phyloP scores from a whole-genome alignment of 2,797 vertebrate genomes.

The Nothura maculosa region DNA sequence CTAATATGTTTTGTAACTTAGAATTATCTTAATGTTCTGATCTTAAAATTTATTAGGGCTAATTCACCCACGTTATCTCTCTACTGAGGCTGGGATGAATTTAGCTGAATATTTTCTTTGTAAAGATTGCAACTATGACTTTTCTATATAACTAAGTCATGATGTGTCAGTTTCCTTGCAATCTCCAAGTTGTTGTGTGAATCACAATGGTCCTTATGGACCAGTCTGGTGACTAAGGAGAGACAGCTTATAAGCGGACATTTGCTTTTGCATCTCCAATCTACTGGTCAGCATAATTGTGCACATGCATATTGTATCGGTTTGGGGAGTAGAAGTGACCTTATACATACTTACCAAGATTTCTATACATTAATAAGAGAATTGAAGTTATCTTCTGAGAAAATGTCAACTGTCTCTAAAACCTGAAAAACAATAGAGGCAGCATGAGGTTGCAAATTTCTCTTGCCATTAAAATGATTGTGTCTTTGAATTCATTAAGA shows the following conservation, averaged over 20 bases:
- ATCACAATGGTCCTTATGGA: background rate
- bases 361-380: conserved; percentile 31
- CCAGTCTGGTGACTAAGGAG: background rate
- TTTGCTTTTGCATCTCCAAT: conserved; percentile 5
- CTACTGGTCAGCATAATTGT: background rate
- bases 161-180: background rate
- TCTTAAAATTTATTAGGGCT: conserved; percentile 23
- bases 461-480: conserved; percentile 38
- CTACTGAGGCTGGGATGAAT: background rate
- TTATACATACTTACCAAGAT: background rate
- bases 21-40: background rate
- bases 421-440: background rate
- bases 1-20: background rate
- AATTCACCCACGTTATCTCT: background rate
- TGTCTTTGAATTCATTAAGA: background rate
- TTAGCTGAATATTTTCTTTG: background rate
- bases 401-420: background rate
- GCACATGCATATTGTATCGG: background rate
- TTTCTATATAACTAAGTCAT: background rate
- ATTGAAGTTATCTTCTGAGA: conserved; percentile 21
- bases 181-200: background rate
- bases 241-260: background rate
- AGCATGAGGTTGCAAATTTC: conserved; percentile 38
- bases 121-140: background rate
- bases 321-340: conserved; percentile 8